A percentile compares a stretch with the other conserved stretches of the same genome.
Conservation (phyloP, 2,797 vertebrate species). For the Hyperoplus immaculatus region DNA sequence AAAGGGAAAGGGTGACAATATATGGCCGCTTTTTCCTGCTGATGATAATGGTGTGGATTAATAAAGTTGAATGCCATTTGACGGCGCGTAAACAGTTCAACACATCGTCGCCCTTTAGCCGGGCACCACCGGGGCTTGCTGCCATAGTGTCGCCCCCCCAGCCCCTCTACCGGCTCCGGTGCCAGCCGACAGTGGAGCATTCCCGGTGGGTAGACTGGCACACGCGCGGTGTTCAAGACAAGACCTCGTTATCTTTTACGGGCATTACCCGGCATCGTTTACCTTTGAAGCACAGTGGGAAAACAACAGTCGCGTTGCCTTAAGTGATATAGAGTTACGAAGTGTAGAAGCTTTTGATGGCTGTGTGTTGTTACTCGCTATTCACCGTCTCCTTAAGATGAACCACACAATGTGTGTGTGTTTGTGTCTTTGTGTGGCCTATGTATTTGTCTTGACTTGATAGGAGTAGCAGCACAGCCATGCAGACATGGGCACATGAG, state of each 20-base stretch:
- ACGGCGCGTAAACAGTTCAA: constrained; percentile 34
- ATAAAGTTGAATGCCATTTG: constrained; percentile 4
- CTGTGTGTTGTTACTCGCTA: constrained; percentile 4
- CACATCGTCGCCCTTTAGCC: constrained; percentile 31
- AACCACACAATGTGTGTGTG: background rate
- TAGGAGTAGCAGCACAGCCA: constrained; percentile 39
- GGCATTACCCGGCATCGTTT: constrained; percentile 34
- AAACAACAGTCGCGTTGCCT: background rate
- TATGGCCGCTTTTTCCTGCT: background rate
- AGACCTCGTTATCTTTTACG: constrained; percentile 27
- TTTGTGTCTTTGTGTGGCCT: background rate
- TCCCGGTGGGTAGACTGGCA: constrained; percentile 69
- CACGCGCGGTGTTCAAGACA: constrained; percentile 41
- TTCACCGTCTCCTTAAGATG: background rate
- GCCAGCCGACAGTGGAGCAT: constrained; percentile 67
- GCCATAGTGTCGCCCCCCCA: constrained; percentile 65
- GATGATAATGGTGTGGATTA: constrained; percentile 5
- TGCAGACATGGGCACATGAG: constrained; percentile 58
- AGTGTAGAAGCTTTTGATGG: constrained; percentile 21
- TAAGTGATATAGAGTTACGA: constrained; percentile 20
- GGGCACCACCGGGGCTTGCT: constrained; percentile 50
- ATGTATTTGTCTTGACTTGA: constrained; percentile 40
- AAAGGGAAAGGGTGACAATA: background rate
- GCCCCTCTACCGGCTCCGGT: constrained; percentile 59
- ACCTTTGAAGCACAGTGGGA: background rate